Conservation (phyloP, 2,797 vertebrate species). For the Vireo griseus region DNA sequence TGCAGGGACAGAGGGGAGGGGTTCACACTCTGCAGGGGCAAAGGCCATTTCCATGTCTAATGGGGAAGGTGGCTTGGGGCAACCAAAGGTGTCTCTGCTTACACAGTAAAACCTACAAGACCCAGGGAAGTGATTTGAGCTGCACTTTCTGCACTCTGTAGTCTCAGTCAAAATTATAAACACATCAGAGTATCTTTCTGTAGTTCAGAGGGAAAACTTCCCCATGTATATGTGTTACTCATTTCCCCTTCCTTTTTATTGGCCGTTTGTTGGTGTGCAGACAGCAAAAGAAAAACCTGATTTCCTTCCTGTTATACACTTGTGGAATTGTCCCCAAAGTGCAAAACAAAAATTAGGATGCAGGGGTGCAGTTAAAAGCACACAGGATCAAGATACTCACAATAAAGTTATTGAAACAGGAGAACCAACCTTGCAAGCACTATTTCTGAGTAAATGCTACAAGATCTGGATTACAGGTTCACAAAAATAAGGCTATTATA, state of each 20-base stretch:
- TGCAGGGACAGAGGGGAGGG: neutral
- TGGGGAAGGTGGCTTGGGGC: neutral
- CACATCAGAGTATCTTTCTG: neutral
- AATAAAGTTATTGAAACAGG: neutral
- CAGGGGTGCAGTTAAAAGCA: conserved; percentile 11
- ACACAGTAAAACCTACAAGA: neutral
- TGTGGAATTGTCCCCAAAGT: conserved; percentile 6
- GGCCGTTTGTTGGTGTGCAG: neutral
- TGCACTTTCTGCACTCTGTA: neutral
- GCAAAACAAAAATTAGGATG: conserved; percentile 36
- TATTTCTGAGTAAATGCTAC: neutral
- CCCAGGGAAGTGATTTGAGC: neutral
- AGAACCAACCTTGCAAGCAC: neutral
- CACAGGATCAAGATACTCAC: neutral
- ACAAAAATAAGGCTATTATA: neutral
- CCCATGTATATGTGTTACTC: conserved; percentile 26
- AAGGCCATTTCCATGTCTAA: neutral
- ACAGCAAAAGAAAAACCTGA: conserved; percentile 27
- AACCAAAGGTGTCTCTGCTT: neutral
- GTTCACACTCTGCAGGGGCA: neutral
- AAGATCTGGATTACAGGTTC: neutral
- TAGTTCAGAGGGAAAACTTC: conserved; percentile 3
- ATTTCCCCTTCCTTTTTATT: conserved; percentile 65
- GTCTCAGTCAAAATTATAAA: neutral
- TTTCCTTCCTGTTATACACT: conserved; percentile 54